Evolutionary conservation across 1,140 invertebrate genomes (phyloP).

Genomic region (Hyles vespertilio): DNA sequence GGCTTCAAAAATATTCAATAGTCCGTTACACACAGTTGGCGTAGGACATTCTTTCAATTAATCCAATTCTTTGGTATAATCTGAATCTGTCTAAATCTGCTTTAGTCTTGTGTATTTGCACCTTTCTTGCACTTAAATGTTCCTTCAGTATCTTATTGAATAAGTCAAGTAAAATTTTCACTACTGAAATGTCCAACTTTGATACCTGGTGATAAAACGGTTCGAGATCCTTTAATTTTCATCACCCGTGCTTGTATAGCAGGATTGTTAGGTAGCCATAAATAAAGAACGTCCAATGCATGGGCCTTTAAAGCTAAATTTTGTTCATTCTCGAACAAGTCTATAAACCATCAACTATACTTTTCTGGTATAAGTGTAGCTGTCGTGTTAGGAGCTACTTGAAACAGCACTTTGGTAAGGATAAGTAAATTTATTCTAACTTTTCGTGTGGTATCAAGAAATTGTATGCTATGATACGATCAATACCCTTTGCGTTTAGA

Average conservation of each 20-base stretch:
- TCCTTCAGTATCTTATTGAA: slow-evolving; percentile 57
- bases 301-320: slow-evolving; percentile 44
- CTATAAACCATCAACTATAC: slow-evolving; percentile 48
- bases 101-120: slow-evolving; percentile 25
- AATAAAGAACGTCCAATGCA: slow-evolving; percentile 40
- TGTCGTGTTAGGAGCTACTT: slow-evolving; percentile 36
- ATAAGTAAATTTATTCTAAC: slow-evolving; percentile 32
- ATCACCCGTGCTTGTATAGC: slow-evolving; percentile 50
- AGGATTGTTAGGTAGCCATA: slow-evolving; percentile 54
- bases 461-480: slow-evolving; percentile 34
- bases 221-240: slow-evolving; percentile 51
- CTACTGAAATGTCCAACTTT: slow-evolving; percentile 37
- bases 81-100: slow-evolving; percentile 28
- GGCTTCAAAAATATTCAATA: slow-evolving; percentile 45
- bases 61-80: slow-evolving; percentile 49
- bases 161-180: slow-evolving; percentile 38
- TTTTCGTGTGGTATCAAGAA: slow-evolving; percentile 23
- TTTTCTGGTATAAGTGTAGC: slow-evolving; percentile 32
- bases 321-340: slow-evolving; percentile 51
- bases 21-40: slow-evolving; percentile 40
- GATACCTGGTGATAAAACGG: slow-evolving; percentile 53
- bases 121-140: slow-evolving; percentile 36
- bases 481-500: slow-evolving; percentile 40
- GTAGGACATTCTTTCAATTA: slow-evolving; percentile 50
- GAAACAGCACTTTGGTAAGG: slow-evolving; percentile 38